A percentile compares a stretch with the other conserved stretches of the same genome.
These are phyloP conservation scores for Gobionotothen gibberifrons DNA, from an alignment of 2,797 vertebrate species.

Conservation along the genomic window DNA sequence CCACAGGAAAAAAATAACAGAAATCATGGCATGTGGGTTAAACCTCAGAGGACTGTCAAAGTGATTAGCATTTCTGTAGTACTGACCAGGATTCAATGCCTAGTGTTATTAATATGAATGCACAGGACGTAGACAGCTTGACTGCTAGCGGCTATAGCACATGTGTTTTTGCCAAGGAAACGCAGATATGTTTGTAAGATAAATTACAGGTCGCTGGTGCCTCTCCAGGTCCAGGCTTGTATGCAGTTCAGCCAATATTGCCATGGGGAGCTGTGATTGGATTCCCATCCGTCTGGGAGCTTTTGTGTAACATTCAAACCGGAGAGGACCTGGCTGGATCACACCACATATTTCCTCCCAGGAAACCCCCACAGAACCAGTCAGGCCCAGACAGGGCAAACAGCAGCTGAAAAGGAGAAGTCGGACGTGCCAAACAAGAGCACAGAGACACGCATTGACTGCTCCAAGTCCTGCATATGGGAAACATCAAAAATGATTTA, in stretches of 20 bases:
- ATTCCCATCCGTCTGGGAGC: constrained; percentile 71
- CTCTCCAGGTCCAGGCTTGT: constrained; percentile 34
- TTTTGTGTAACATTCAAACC: constrained; percentile 66
- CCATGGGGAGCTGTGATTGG: constrained; percentile 66
- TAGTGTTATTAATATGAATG: constrained; percentile 36
- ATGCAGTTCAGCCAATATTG: constrained; percentile 54
- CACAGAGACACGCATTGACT: constrained; percentile 38
- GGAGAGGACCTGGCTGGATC: constrained; percentile 64
- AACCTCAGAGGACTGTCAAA: constrained; percentile 71
- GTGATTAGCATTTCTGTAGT: constrained; percentile 71
- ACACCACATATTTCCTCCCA: constrained; percentile 70
- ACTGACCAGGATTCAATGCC: constrained; percentile 31
- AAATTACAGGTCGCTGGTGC: constrained; percentile 41
- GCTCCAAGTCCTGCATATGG: constrained; percentile 16
- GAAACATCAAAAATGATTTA: constrained; percentile 52
- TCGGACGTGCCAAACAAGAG: constrained; percentile 38
- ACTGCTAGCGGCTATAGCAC: constrained; percentile 9
- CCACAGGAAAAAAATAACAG: constrained; percentile 56
- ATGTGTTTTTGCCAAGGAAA: constrained; percentile 21
- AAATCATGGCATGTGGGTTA: constrained; percentile 64
- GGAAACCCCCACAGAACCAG: constrained; percentile 54
- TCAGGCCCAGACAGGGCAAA: constrained; percentile 57
- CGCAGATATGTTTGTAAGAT: constrained; percentile 40
- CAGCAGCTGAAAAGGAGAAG: constrained; percentile 59
- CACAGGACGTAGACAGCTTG: constrained; percentile 14